phyloP scores from a whole-genome alignment of 2,797 vertebrate species.

The Pterois miles region DNA sequence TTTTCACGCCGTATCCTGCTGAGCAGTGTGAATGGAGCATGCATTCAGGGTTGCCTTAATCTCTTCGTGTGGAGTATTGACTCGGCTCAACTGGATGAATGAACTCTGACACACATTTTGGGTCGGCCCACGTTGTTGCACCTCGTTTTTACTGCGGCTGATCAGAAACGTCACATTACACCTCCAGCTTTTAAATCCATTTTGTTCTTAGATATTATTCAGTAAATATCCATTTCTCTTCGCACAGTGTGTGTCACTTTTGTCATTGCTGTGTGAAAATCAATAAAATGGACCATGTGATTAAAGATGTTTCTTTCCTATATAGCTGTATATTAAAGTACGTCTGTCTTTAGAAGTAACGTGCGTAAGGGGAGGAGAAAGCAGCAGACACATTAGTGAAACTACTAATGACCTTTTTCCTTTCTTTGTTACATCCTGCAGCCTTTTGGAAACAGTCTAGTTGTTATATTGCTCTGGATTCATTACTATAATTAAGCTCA shows the following conservation, averaged over 20 bases:
- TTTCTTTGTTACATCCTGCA: neutral
- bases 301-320: constrained; percentile 18
- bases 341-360: neutral
- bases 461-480: neutral
- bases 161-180: constrained; percentile 3
- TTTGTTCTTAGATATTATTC: constrained; percentile 1
- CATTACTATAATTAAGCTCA: neutral
- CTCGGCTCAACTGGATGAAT: constrained; percentile 6
- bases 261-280: constrained; percentile 59
- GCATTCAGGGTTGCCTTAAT: constrained; percentile 57
- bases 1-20: constrained; percentile 20
- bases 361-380: neutral
- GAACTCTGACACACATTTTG: constrained; percentile 7
- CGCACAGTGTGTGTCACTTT: constrained; percentile 39
- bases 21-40: constrained; percentile 17
- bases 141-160: neutral
- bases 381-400: neutral
- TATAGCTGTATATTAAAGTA: neutral
- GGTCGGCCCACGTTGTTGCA: neutral
- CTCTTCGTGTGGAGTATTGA: constrained; percentile 11
- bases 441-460: neutral
- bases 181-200: neutral
- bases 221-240: constrained; percentile 6
- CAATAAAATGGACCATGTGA: constrained; percentile 79
- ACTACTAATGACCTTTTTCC: neutral